Base-by-base conservation (phyloP, 2,113 vertebrate genomes). In the Osmerus eperlanus region DNA sequence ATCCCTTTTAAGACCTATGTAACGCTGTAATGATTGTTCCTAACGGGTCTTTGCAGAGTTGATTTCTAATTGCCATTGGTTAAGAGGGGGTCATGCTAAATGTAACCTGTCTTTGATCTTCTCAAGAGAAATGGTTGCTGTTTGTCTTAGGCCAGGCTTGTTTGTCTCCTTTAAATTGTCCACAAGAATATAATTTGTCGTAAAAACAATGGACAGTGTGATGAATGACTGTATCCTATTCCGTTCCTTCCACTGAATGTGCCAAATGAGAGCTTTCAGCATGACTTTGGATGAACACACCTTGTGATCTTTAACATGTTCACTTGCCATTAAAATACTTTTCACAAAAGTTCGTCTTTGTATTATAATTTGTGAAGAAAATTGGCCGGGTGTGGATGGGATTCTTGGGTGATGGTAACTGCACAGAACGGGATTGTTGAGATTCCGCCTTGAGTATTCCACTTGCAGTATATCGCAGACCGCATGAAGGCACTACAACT, bases 231-330 rank as follows among this genome's bases (percentile, higher is more conserved):
- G 23, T 23, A n/a, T 65, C 54, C 75, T 65, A 71, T 41, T 58
- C 29, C 62, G 6, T 8, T 29, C 21, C 75, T 51, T 68, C 51
- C 55, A 16, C 60, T 67, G 71, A 81, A 68, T 65, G 82, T 88
- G 85, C 86, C 82, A 88, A 85, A 83, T 66, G 72, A 83, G 47
- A 63, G 12, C 28, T 23, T 64, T 36, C 14, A 59, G 62, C 70
- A 71, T 70, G 78, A 75, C 66, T 67, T 76, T 78, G 68, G 77
- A 79, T 70, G 77, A 74, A 63, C 21, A 15, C 77, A 36, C 63
- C 78, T 80, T 83, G 74, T 70, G 70, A 66, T 23, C 12, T 66
- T 55, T 23, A 56, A 11, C 47, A 54, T 52, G 56, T 19, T 64
- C 52, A 63, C 56, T 76, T 75, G 68, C 71, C 71, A 87, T 81